Evolutionary conservation across 2,797 vertebrate genomes (phyloP).

Genomic region (Gallinago nigripennis): DNA sequence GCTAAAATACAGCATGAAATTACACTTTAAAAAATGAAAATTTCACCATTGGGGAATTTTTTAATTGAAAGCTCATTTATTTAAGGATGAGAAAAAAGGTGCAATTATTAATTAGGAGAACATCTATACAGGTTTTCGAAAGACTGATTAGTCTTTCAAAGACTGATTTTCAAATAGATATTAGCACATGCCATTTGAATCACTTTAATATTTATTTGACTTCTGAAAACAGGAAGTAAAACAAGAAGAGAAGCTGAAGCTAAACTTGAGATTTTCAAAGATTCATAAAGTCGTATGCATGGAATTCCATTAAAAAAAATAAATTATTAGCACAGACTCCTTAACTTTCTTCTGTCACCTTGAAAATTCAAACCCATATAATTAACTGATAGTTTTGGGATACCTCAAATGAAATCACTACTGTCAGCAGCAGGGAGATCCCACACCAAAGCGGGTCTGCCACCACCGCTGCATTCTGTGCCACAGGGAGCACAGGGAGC

Average conservation of each 20-base stretch:
- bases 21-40: neutral
- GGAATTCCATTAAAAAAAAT: neutral
- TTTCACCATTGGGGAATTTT: neutral
- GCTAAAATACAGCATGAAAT: neutral
- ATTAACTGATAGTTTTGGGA: neutral
- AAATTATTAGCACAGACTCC: neutral
- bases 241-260: neutral
- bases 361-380: neutral
- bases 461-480: neutral
- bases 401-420: neutral
- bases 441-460: neutral
- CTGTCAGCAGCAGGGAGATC: neutral
- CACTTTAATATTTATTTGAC: neutral
- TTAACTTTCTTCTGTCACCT: neutral
- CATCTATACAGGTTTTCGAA: neutral
- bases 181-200: neutral
- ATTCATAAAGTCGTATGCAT: neutral
- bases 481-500: neutral
- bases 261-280: neutral
- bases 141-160: neutral
- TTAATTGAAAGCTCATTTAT: neutral
- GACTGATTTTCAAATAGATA: neutral
- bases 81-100: neutral
- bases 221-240: neutral
- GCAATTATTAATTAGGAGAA: neutral